These are phyloP conservation scores for Meghimatium bilineatum DNA, from an alignment of 2,888 invertebrate genomes.

Conservation along the genomic window DNA sequence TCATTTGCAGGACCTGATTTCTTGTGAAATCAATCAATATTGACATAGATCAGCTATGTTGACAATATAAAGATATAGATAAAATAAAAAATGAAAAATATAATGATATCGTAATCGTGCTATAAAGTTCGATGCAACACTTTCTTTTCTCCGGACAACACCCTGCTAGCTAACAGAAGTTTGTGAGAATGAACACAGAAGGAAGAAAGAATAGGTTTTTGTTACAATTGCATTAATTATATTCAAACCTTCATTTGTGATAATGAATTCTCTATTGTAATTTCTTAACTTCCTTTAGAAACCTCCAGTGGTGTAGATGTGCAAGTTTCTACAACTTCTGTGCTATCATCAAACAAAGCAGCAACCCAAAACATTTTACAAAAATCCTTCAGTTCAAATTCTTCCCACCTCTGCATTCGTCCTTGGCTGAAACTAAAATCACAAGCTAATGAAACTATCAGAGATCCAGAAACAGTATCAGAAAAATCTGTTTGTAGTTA, in stretches of 20 bases:
- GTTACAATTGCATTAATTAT: background rate
- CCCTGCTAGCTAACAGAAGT: too few relatives aligned
- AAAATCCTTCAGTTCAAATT: background rate
- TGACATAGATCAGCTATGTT: too few relatives aligned
- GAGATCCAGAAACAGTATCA: background rate
- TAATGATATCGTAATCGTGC: too few relatives aligned
- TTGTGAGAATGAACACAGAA: too few relatives aligned
- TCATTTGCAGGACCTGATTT: too few relatives aligned
- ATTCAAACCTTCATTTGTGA: background rate
- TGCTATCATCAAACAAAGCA: background rate
- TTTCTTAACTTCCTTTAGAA: background rate
- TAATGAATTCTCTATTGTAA: background rate
- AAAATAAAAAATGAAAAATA: too few relatives aligned
- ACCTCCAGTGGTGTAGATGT: background rate
- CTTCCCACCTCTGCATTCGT: slow-evolving; percentile 11
- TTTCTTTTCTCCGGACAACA: too few relatives aligned
- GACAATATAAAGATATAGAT: too few relatives aligned
- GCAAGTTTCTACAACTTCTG: background rate
- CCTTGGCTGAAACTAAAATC: slow-evolving; percentile 29
- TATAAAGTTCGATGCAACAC: too few relatives aligned
- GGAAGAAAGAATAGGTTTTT: too few relatives aligned
- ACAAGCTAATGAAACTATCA: background rate
- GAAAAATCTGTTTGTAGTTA: background rate
- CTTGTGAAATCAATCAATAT: too few relatives aligned
- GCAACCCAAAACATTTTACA: background rate